Base-by-base conservation (phyloP, 2,797 vertebrate species). In the Serranus cabrilla region DNA sequence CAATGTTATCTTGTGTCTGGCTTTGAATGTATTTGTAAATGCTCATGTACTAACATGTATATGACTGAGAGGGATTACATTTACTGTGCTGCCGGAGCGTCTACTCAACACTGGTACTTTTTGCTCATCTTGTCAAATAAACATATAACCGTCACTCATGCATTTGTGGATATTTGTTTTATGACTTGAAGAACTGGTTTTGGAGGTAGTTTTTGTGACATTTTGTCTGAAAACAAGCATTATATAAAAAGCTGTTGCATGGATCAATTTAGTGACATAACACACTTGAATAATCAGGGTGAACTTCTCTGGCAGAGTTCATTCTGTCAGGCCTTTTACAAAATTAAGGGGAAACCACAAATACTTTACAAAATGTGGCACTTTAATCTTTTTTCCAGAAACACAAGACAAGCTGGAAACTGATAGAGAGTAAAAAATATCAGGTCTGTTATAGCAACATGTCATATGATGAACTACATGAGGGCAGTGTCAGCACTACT, bases 61-160 rank as follows among this genome's bases (percentile, higher is more conserved):
- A 47, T 64, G 49, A 49, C 21, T 60, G 37, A 23, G 61, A 54
- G 5, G 16, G 20, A 25, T 46, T 40, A 43, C 21, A 49, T 63
- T 58, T 20, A 14, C 3, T 73, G 56, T 68, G 9, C 45, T 52
- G 45, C 65, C 64, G 50, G 50, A 73, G 20, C 37, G 43, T 68
- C 18, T 45, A 6, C 43, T 78, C 21, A 37, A 64, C 20, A 74
- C 34, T 72, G 11, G 13, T 68, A 81, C 43, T 50, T 80, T 77
- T 49, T 40, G 65, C 31, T 79, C 31, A 49, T 76, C 67, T 45
- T 64, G 25, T 52, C 55, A 63, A 87, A 84, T 85, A 74, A 86
- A 85, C 7, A 0, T 39, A 31, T n/a, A 14, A 69, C 11, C 17
- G 64, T 57, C 12, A 75, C 37, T 40, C 10, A 40, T 52, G 13